Evolutionary conservation across 2,113 vertebrate genomes (phyloP).

Genomic region (Cinclus mexicanus): DNA sequence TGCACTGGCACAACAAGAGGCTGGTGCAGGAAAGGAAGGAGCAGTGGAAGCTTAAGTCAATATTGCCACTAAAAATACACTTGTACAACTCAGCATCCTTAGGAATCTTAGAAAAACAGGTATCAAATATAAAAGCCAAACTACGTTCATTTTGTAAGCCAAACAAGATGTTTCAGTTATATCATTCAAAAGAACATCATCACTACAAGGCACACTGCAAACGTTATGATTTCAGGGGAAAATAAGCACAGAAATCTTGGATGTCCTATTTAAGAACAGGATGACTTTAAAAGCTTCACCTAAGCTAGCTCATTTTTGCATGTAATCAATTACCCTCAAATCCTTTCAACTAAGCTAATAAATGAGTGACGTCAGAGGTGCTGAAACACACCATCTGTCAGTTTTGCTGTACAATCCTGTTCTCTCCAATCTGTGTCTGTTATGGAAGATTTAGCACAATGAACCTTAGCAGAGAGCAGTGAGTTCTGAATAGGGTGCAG

Average conservation of each 20-base stretch:
- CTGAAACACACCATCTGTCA: slow-evolving; percentile 23
- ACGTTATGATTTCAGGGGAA: not conserved
- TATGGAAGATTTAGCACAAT: not conserved
- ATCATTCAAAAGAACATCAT: not conserved
- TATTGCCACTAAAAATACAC: not conserved
- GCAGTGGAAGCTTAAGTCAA: not conserved
- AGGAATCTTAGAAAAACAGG: not conserved
- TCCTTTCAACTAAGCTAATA: slow-evolving; percentile 36
- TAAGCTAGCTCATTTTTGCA: slow-evolving; percentile 21
- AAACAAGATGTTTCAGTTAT: not conserved
- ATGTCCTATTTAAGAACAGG: not conserved
- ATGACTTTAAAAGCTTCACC: not conserved
- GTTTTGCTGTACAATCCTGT: not conserved
- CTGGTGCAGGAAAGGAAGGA: not conserved
- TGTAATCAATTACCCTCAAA: slow-evolving; percentile 26
- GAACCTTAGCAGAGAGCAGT: not conserved
- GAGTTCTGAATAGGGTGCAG: not conserved
- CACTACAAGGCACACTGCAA: not conserved
- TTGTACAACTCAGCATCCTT: not conserved
- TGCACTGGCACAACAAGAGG: not conserved
- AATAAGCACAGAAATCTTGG: not conserved
- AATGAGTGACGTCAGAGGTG: not conserved
- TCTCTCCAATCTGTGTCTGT: not conserved
- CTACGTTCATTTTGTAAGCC: not conserved
- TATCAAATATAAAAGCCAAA: not conserved